Percentiles rank a stretch among this genome's conserved stretches.
Conservation (phyloP, 2,113 vertebrate genomes). For the Rhizomys pruinosus region DNA sequence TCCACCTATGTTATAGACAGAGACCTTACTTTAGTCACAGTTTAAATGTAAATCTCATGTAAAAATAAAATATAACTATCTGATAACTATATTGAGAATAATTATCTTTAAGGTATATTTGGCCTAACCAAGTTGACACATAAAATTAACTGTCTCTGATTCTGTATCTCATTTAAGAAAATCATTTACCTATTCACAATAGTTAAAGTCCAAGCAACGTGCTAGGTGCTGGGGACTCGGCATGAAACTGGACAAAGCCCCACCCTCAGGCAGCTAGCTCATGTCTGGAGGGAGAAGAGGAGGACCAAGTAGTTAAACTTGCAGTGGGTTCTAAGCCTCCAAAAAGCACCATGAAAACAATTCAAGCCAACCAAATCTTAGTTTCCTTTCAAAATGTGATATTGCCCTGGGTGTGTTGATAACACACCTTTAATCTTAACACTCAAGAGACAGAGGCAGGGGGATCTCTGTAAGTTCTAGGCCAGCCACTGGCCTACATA, state of each 20-base stretch:
- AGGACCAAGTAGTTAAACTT: not conserved
- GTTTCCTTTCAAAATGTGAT: not conserved
- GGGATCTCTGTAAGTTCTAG: too few relatives aligned
- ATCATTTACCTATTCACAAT: not conserved
- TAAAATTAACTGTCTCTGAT: not conserved
- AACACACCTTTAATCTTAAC: too few relatives aligned
- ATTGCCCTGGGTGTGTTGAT: not conserved
- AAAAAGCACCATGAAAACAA: not conserved
- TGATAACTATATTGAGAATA: not conserved
- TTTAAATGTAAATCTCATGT: slow-evolving; percentile 21
- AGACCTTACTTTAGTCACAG: not conserved
- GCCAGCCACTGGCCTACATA: too few relatives aligned
- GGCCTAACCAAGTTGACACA: not conserved
- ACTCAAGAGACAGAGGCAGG: too few relatives aligned
- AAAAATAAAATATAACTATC: too few relatives aligned
- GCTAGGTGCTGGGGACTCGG: not conserved
- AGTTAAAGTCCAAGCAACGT: not conserved
- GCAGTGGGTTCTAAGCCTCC: not conserved
- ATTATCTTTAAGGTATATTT: not conserved
- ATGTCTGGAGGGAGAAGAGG: fast-evolving
- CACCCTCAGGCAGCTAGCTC: not conserved
- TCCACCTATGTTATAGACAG: not conserved
- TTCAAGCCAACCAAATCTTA: not conserved
- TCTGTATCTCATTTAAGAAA: slow-evolving; percentile 4
- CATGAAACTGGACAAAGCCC: not conserved